Conservation (phyloP, 2,797 vertebrate genomes). For the Helostoma temminkii region DNA sequence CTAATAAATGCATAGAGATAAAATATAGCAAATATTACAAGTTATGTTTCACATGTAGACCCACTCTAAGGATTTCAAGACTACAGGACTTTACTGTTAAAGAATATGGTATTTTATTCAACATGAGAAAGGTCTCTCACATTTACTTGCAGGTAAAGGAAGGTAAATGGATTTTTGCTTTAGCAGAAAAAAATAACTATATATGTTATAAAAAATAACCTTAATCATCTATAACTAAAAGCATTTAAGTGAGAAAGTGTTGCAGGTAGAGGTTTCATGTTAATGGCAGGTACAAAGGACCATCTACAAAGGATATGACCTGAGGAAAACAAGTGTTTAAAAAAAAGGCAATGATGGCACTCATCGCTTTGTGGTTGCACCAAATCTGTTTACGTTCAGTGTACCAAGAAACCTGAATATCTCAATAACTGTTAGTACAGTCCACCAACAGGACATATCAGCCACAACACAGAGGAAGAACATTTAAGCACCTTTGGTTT, state of each 20-base stretch:
- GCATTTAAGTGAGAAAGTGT: neutral
- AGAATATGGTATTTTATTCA: too few relatives aligned
- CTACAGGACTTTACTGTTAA: too few relatives aligned
- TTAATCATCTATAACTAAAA: neutral
- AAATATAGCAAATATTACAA: neutral
- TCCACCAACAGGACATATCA: neutral
- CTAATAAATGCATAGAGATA: neutral
- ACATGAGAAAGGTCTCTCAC: too few relatives aligned
- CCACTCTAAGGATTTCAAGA: too few relatives aligned
- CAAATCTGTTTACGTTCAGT: neutral
- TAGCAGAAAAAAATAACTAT: too few relatives aligned
- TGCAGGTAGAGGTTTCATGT: neutral
- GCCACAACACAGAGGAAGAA: neutral
- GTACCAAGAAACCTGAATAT: neutral
- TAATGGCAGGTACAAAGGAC: neutral
- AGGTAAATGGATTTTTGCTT: too few relatives aligned
- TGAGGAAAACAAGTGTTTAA: too few relatives aligned
- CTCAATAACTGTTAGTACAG: conserved; percentile 6
- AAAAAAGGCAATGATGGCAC: too few relatives aligned
- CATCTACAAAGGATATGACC: neutral
- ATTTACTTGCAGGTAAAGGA: too few relatives aligned
- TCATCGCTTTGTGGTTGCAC: neutral
- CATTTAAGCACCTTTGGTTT: too few relatives aligned
- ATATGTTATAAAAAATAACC: too few relatives aligned
- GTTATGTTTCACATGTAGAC: neutral